These are phyloP conservation scores for Antheraea yamamai DNA, from an alignment of 2,888 invertebrate genomes.

Conservation along the genomic window DNA sequence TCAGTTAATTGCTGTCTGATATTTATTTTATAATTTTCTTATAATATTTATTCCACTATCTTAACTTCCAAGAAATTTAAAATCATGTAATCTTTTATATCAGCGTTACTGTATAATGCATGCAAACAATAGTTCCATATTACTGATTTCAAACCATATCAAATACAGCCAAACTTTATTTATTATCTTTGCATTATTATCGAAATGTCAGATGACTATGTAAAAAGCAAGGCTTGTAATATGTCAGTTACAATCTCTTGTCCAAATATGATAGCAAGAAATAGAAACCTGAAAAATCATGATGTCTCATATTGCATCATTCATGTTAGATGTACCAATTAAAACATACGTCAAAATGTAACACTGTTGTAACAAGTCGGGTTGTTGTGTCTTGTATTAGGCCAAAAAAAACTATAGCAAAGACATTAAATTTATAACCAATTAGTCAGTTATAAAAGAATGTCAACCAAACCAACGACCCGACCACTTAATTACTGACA, in stretches of 20 bases:
- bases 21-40: neutral
- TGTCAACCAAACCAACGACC: neutral
- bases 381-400: neutral
- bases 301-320: neutral
- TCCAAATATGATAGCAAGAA: neutral
- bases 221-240: slow-evolving; percentile 2
- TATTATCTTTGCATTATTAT: slow-evolving; percentile 7
- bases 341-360: neutral
- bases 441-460: neutral
- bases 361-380: neutral
- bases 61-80: neutral
- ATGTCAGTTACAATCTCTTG: neutral
- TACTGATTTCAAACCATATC: neutral
- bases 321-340: too few species aligned
- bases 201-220: neutral
- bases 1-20: too few species aligned
- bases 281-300: neutral
- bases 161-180: neutral
- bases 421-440: neutral
- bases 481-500: neutral
- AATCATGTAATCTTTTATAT: neutral
- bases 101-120: neutral
- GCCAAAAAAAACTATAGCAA: neutral
- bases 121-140: neutral
- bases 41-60: neutral